These are phyloP conservation scores for Nothura maculosa DNA, from an alignment of 2,797 vertebrate genomes.

Conservation along the genomic window DNA sequence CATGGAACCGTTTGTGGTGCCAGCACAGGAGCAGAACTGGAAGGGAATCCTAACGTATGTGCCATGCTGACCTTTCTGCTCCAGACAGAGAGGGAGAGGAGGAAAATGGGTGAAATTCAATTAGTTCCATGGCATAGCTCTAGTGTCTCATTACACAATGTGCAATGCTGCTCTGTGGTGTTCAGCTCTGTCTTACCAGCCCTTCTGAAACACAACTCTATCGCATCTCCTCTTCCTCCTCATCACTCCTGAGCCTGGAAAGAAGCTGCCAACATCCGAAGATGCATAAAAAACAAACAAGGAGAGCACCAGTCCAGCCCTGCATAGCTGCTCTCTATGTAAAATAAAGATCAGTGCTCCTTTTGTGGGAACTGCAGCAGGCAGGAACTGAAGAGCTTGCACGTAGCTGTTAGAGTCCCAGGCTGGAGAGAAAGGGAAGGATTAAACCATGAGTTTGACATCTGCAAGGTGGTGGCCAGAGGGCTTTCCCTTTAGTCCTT, in stretches of 20 bases:
- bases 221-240: not conserved
- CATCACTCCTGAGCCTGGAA: not conserved
- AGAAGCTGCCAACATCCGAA: not conserved
- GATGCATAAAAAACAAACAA: not conserved
- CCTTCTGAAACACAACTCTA: not conserved
- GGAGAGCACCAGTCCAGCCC: not conserved
- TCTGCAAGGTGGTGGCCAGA: not conserved
- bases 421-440: not conserved
- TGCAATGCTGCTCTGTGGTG: not conserved
- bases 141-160: not conserved
- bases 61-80: not conserved
- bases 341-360: not conserved
- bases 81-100: not conserved
- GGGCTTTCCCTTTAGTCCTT: not conserved
- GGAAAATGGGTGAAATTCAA: not conserved
- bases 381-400: not conserved
- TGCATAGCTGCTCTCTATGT: not conserved
- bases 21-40: not conserved
- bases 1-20: not conserved
- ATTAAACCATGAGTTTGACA: not conserved
- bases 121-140: not conserved
- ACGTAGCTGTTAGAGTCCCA: not conserved
- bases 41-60: fast-evolving
- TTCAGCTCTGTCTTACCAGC: fast-evolving
- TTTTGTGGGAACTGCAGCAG: not conserved